Evolutionary conservation across 2,113 vertebrate species (phyloP), one percentile per base, ranked within the genome.

Genomic region (Austrofundulus limnaeus): DNA sequence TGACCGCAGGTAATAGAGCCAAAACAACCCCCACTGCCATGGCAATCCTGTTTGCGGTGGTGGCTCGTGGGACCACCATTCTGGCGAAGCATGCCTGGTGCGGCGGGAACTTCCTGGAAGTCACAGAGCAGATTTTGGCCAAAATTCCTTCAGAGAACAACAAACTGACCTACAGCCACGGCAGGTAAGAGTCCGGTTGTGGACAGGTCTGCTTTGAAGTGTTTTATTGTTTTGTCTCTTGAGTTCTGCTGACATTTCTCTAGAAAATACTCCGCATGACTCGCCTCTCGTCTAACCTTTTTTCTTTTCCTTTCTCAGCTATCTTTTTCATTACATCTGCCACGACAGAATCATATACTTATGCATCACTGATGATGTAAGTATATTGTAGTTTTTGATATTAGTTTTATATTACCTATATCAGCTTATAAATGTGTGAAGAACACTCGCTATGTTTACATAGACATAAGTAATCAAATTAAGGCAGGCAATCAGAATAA

Each of bases 301-400:
- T 47, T 34, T 42, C 39, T 53, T 72, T 77, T 76, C 48, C 60
- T 82, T 4, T 83, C 66, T 56, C 88, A 98, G 97, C 90, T 99
- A 98, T 59, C 93, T 99, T 50, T 99, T 98, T 83, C 97, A 99
- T 88, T 99, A 98, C 88, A 96, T 99, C 91, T 99, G 96, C 82
- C 96, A 99, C 78, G 97, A 99, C 91, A 93, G 97, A 88, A 99
- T 99, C 70, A 94, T 99, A 54, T 99, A 97, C 91, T 92, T 99
- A 77, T 96, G 96, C 87, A 98, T 99, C 89, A 99, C 97, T 23
- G 97, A 99, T 67, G 97, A 99, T 69, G 97, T 98, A 88, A 98
- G 97, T 98, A 87, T 41, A 15, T 31, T 4, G 28, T 47, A 19
- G 31, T n/a, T n/a, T n/a, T n/a, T n/a, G n/a, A n/a, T n/a, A n/a